Base-by-base conservation (phyloP, 2,888 invertebrate genomes). In the Tetramorium bicarinatum region DNA sequence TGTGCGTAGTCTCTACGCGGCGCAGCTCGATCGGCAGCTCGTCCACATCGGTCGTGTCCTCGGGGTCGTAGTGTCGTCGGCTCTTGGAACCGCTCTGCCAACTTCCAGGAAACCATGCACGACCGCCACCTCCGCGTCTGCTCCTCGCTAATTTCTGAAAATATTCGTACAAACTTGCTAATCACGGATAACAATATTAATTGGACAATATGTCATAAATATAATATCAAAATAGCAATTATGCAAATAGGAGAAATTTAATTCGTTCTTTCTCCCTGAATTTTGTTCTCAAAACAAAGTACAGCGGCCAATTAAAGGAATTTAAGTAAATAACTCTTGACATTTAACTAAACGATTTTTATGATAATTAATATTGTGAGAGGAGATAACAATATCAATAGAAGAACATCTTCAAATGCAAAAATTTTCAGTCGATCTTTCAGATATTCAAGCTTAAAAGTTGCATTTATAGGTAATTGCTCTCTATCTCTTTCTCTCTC, bases 21-120 rank as follows among this genome's bases (percentile, higher is more conserved):
- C 98, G 96, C 80, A 99, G 95, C 95, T 99, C 99, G 81, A 99
- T 99, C 3, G 98, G 98, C 87, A 98, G 95, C 93, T 98, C 98
- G 91, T 97, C 97, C 38, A 96, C 95, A 92, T 96, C 96, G 84
- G 96, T 96, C 91, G 96, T 96, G 88, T 96, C 96, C 87, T 95
- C 94, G 76, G 92, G 91, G 72, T 94, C 93, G 71, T 88, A 89
- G 38, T 89, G 87, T 67, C 87, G 88, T 4, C 88, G 94, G 91
- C 87, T 95, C 94, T 66, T 95, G 74, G 49, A 34, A 89, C 94
- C 91, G 87, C 93, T 92, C 75, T 96, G 96, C 98, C 98, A 98
- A 0, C 97, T 97, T 71, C 98, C 98, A 18, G 98, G 95, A 93
- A 98, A 98, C 97, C 97, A 97, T 9, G 97, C 96, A 86, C 96